Conservation (phyloP, 2,797 vertebrate species). For the Halcyon smyrnensis region DNA sequence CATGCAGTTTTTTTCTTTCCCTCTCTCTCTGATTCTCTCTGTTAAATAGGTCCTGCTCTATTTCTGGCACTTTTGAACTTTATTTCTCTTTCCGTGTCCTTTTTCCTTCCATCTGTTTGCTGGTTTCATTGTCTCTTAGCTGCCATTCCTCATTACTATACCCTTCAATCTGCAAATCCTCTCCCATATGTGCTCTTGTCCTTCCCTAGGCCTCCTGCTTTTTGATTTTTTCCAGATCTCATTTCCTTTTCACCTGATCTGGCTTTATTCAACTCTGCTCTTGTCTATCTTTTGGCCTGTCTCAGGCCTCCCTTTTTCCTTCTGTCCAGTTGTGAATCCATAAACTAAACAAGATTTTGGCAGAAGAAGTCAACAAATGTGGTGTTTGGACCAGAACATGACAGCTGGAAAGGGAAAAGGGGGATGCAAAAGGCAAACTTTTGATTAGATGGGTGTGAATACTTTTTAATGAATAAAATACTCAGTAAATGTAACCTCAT, state of each 20-base stretch:
- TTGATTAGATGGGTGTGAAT: slow-evolving; percentile 44
- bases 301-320: slow-evolving; percentile 31
- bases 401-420: slow-evolving; percentile 42
- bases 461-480: slow-evolving; percentile 43
- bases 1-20: neutral
- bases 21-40: neutral
- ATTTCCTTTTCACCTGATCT: slow-evolving; percentile 55
- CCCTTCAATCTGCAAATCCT: slow-evolving; percentile 53
- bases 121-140: slow-evolving; percentile 50
- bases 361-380: slow-evolving; percentile 63
- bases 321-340: slow-evolving; percentile 63
- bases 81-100: slow-evolving; percentile 27
- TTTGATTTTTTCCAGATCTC: slow-evolving; percentile 33
- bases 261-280: slow-evolving; percentile 46
- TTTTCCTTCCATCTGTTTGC: slow-evolving; percentile 47
- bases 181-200: slow-evolving; percentile 22
- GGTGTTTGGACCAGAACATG: slow-evolving; percentile 36
- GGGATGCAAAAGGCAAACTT: slow-evolving; percentile 41
- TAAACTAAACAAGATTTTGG: slow-evolving; percentile 66
- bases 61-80: slow-evolving; percentile 50
- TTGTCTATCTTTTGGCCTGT: slow-evolving; percentile 33
- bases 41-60: neutral
- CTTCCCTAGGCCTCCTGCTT: slow-evolving; percentile 37
- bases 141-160: slow-evolving; percentile 37
- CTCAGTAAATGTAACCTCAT: neutral